Percentiles rank a stretch among this genome's conserved stretches.
Conservation (phyloP, 2,888 invertebrate genomes). For the Phlogophora meticulosa region DNA sequence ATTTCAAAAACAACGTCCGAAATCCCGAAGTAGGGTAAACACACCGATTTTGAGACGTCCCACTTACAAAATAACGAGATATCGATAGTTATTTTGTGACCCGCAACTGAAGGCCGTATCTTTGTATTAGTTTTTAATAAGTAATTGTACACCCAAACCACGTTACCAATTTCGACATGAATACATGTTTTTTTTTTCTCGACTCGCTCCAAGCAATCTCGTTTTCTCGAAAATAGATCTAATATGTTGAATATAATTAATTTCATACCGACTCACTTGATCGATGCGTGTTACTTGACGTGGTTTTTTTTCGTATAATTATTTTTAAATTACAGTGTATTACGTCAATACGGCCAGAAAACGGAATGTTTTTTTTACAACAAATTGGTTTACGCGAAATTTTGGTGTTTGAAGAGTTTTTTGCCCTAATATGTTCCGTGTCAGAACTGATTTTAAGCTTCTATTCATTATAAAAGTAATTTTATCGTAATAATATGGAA, state of each 20-base stretch:
- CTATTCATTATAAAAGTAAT: slow-evolving; percentile 82
- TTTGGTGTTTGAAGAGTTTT: slow-evolving; percentile 80
- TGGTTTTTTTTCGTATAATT: slow-evolving; percentile 82
- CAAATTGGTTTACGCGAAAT: slow-evolving; percentile 84
- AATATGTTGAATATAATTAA: slow-evolving; percentile 90
- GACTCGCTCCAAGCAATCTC: slow-evolving; percentile 84
- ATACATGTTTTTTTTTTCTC: slow-evolving; percentile 85
- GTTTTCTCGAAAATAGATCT: slow-evolving; percentile 90
- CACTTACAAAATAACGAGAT: slow-evolving; percentile 70
- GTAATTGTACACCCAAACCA: slow-evolving; percentile 87
- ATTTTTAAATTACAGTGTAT: slow-evolving; percentile 88
- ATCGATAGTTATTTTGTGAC: slow-evolving; percentile 71
- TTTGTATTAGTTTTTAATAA: slow-evolving; percentile 87
- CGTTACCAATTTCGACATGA: slow-evolving; percentile 88
- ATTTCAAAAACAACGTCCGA: slow-evolving; percentile 62
- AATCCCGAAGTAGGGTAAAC: slow-evolving; percentile 73
- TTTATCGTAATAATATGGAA: slow-evolving; percentile 76
- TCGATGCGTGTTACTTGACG: slow-evolving; percentile 87
- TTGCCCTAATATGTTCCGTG: slow-evolving; percentile 71
- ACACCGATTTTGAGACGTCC: slow-evolving; percentile 71
- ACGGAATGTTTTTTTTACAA: slow-evolving; percentile 78
- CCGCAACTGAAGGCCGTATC: slow-evolving; percentile 80
- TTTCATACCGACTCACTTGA: slow-evolving; percentile 85
- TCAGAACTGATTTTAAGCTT: slow-evolving; percentile 65
- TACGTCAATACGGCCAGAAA: slow-evolving; percentile 86